Evolutionary conservation across 2,797 vertebrate species (phyloP).

Genomic region (Fringilla coelebs): DNA sequence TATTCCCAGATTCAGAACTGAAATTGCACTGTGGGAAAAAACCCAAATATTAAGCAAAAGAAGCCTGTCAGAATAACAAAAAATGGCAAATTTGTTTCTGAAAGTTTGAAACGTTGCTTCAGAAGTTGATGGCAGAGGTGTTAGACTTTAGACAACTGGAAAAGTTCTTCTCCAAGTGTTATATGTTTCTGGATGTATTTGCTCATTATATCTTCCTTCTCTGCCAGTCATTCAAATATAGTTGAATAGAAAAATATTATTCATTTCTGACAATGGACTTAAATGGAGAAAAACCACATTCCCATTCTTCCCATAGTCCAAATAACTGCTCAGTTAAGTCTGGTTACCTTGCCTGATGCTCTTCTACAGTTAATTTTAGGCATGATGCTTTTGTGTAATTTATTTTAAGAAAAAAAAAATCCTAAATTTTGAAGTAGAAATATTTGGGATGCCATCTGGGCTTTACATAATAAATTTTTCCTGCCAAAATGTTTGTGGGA

Average conservation of each 20-base stretch:
- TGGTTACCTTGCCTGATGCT: constrained; percentile 43
- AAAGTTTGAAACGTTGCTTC: not conserved
- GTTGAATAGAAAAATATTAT: constrained; percentile 21
- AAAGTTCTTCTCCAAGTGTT: not conserved
- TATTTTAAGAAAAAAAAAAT: constrained; percentile 27
- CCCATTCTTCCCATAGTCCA: constrained; percentile 38
- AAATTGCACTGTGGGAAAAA: not conserved
- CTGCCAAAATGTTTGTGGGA: constrained; percentile 66
- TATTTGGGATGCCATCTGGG: constrained; percentile 65
- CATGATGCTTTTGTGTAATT: not conserved
- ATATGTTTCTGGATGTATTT: not conserved
- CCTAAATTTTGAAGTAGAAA: constrained; percentile 46
- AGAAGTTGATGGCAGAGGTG: not conserved
- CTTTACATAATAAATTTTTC: constrained; percentile 59
- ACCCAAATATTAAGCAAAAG: not conserved
- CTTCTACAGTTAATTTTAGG: constrained; percentile 22
- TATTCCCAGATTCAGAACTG: not conserved
- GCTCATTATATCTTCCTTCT: not conserved
- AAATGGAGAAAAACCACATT: constrained; percentile 43
- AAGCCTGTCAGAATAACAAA: not conserved
- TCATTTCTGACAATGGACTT: constrained; percentile 23
- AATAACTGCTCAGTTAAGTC: constrained; percentile 26
- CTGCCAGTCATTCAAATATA: constrained; percentile 48
- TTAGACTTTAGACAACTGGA: not conserved
- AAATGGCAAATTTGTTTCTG: not conserved